These are phyloP conservation scores for Synanceia verrucosa DNA, from an alignment of 2,797 vertebrate genomes.

Conservation along the genomic window DNA sequence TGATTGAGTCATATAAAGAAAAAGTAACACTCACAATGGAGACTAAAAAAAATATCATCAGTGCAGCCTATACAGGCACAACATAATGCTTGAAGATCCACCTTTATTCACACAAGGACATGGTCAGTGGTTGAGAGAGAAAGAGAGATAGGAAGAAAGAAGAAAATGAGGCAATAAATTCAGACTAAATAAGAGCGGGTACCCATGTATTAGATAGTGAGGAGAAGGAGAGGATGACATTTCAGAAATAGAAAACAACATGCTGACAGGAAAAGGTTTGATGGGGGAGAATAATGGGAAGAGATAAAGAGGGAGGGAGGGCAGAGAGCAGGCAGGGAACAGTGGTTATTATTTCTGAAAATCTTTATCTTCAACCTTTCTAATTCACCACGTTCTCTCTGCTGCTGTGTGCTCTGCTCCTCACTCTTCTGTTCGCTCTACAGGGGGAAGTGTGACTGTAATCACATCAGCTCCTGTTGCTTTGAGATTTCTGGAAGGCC, in stretches of 20 bases:
- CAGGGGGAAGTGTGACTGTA: neutral
- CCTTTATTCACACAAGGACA: neutral
- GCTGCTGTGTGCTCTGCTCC: neutral
- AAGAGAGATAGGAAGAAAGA: neutral
- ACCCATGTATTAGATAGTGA: constrained; percentile 1
- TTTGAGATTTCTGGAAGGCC: neutral
- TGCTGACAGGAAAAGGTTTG: constrained; percentile 8
- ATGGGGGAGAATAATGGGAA: constrained; percentile 13
- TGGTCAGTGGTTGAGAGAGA: neutral
- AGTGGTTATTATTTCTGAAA: neutral
- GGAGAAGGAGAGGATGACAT: neutral
- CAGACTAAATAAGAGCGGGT: neutral
- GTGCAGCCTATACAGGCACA: neutral
- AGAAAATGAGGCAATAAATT: constrained; percentile 14
- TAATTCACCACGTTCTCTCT: neutral
- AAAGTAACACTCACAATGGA: neutral
- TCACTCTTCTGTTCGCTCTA: neutral
- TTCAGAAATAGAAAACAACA: constrained; percentile 37
- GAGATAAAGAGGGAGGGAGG: constrained; percentile 2
- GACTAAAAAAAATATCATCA: neutral
- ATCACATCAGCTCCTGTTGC: neutral
- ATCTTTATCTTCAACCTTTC: neutral
- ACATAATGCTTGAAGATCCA: neutral
- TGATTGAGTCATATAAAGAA: neutral
- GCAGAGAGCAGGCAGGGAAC: neutral